These are phyloP conservation scores for Hypolimnas misippus DNA, from an alignment of 2,888 invertebrate species.

Conservation along the genomic window DNA sequence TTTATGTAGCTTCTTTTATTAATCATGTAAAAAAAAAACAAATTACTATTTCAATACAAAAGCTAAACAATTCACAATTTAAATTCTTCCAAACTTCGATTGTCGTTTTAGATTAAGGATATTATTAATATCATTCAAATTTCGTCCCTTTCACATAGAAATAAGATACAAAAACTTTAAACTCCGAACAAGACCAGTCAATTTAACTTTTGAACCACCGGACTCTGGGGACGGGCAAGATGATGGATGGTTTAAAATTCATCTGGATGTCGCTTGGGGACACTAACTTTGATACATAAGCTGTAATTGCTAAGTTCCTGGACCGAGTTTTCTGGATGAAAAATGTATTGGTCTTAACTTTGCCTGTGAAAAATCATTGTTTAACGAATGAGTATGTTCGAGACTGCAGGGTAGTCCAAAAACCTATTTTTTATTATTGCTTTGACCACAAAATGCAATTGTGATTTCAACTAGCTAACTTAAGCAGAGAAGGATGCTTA, in stretches of 20 bases:
- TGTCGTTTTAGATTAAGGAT: conserved; percentile 26
- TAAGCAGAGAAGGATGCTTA: too few species aligned
- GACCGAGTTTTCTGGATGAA: neutral
- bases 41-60: neutral
- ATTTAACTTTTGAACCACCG: conserved; percentile 44
- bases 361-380: neutral
- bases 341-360: neutral
- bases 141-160: neutral
- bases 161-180: conserved; percentile 17
- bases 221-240: conserved; percentile 34
- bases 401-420: too few species aligned
- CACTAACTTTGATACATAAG: conserved; percentile 34
- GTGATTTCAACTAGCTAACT: too few species aligned
- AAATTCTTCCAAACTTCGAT: conserved; percentile 18
- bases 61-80: conserved; percentile 7
- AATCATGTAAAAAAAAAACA: too few species aligned
- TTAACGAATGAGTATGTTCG: too few species aligned
- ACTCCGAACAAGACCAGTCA: conserved; percentile 35
- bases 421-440: too few species aligned
- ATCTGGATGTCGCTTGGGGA: conserved; percentile 38
- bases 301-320: conserved; percentile 25
- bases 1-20: too few species aligned
- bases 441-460: too few species aligned
- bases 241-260: conserved; percentile 42
- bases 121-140: neutral